Percentiles rank a stretch among this genome's conserved stretches.
These are phyloP conservation scores for Channallabes apus DNA, from an alignment of 2,797 vertebrate species.

Conservation along the genomic window DNA sequence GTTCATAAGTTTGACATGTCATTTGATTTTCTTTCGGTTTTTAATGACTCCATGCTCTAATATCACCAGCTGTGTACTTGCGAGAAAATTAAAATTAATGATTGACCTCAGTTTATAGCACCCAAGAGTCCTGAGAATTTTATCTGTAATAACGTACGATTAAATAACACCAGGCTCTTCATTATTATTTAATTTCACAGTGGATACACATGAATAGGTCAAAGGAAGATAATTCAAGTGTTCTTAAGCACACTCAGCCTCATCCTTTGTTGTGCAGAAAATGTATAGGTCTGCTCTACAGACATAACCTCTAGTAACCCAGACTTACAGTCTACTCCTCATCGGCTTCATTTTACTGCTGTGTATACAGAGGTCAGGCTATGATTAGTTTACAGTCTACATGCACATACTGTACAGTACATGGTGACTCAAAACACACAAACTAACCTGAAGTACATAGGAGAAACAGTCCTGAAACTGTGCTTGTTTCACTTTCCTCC, in stretches of 20 bases:
- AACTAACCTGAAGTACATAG: conserved; percentile 85
- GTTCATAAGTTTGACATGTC: not conserved
- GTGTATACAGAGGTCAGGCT: conserved; percentile 42
- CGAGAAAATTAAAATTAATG: conserved; percentile 73
- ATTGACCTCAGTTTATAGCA: conserved; percentile 67
- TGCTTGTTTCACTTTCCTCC: conserved; percentile 77
- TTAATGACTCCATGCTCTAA: not conserved
- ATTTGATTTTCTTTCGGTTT: not conserved
- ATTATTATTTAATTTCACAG: conserved; percentile 73
- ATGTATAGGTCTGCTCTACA: conserved; percentile 16
- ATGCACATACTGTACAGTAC: conserved; percentile 28
- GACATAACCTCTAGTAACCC: conserved; percentile 43
- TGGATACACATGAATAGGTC: conserved; percentile 76
- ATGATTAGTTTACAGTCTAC: conserved; percentile 15
- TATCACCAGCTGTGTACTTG: conserved; percentile 69
- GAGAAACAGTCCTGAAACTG: conserved; percentile 94
- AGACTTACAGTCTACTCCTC: conserved; percentile 2
- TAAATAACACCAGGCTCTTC: conserved; percentile 66
- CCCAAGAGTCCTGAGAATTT: conserved; percentile 48
- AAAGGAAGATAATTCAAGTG: conserved; percentile 63
- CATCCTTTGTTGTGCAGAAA: conserved; percentile 48
- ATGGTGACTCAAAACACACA: conserved; percentile 17
- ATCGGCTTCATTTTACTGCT: not conserved
- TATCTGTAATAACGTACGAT: conserved; percentile 70
- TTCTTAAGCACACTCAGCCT: conserved; percentile 54